A percentile compares a stretch with the other conserved stretches of the same genome.
phyloP scores from a whole-genome alignment of 2,888 invertebrate genomes.

The Halictus quadricinctus region DNA sequence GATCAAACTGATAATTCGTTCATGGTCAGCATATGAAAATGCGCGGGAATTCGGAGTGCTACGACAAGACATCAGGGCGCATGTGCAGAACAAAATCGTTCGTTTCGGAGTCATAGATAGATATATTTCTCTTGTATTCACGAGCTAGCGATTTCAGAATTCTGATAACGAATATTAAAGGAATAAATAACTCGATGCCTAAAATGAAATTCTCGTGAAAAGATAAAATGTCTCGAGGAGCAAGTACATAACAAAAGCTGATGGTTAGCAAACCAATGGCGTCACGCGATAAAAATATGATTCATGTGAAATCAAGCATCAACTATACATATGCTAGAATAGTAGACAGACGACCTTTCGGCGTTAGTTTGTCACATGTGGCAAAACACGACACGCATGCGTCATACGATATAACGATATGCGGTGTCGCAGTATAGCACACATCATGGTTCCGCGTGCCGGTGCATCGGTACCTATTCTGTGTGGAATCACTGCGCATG shows the following conservation, averaged over 20 bases:
- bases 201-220: constrained; percentile 36
- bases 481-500: constrained; percentile 67
- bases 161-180: neutral
- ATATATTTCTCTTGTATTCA: neutral
- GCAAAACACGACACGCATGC: constrained; percentile 64
- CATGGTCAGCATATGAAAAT: neutral
- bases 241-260: constrained; percentile 30
- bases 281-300: constrained; percentile 60
- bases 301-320: constrained; percentile 61
- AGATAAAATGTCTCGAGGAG: constrained; percentile 20
- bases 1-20: neutral
- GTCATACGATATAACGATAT: constrained; percentile 46
- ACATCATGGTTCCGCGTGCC: constrained; percentile 65
- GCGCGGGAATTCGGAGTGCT: neutral
- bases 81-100: neutral
- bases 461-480: constrained; percentile 57
- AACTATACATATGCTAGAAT: constrained; percentile 49
- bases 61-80: neutral
- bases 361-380: constrained; percentile 67
- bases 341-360: constrained; percentile 63
- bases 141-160: neutral
- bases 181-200: neutral
- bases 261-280: constrained; percentile 55
- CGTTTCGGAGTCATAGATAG: neutral
- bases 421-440: constrained; percentile 51